These are phyloP conservation scores for Agriopis aurantiaria DNA, from an alignment of 2,888 invertebrate species.

Conservation along the genomic window DNA sequence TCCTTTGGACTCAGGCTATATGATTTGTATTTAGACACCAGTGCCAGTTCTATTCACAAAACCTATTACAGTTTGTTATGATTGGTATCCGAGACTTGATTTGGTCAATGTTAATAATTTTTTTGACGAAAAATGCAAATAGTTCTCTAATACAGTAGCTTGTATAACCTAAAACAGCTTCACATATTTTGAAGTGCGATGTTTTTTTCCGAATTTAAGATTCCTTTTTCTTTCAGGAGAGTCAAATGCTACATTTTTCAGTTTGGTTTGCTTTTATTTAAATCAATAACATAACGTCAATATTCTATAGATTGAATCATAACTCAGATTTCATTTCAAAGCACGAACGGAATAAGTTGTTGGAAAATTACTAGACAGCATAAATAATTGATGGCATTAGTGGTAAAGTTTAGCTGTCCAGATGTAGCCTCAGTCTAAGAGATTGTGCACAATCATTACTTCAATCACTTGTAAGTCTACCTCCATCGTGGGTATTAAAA, in stretches of 20 bases:
- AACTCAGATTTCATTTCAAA: slow-evolving; percentile 4
- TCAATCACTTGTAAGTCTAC: slow-evolving; percentile 25
- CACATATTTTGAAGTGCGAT: no score
- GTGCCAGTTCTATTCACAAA: neutral
- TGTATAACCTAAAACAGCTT: no score
- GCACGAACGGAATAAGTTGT: slow-evolving; percentile 4
- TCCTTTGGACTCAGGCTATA: slow-evolving; percentile 1
- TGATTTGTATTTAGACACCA: neutral
- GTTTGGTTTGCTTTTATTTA: neutral
- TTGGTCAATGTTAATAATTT: no score
- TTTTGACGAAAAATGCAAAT: no score
- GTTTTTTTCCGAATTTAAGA: no score
- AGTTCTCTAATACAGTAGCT: no score
- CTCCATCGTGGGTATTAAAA: slow-evolving; percentile 19
- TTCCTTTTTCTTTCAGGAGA: no score
- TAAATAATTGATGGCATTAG: slow-evolving; percentile 17
- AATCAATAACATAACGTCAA: neutral
- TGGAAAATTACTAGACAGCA: slow-evolving; percentile 11
- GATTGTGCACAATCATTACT: slow-evolving; percentile 52
- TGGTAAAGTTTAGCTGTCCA: slow-evolving; percentile 2
- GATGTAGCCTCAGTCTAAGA: slow-evolving; percentile 29
- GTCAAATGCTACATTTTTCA: neutral
- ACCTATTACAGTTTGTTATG: no score
- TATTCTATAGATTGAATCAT: slow-evolving; percentile 2
- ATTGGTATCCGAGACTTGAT: no score